Evolutionary conservation across 1,140 invertebrate genomes (phyloP).

Genomic region (Drosophila nebulosa): DNA sequence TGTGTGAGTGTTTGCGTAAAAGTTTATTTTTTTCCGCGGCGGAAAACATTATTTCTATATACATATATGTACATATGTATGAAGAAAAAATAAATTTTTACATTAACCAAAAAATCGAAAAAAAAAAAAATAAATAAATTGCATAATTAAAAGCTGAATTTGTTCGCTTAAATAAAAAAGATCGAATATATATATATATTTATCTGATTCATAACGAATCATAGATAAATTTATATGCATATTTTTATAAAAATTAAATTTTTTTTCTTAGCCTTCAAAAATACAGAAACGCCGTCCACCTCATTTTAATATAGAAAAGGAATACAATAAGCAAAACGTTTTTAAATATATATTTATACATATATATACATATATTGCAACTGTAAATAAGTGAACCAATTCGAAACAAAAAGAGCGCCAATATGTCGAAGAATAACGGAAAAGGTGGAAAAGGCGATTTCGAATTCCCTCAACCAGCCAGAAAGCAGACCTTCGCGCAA

Average conservation of each 20-base stretch:
- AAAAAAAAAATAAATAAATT: slow-evolving; percentile 11
- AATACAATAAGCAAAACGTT: slow-evolving; percentile 18
- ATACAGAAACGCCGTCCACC: slow-evolving; percentile 41
- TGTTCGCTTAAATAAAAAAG: slow-evolving; percentile 26
- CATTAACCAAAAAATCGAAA: background rate
- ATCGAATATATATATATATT: slow-evolving; percentile 1
- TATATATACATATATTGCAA: slow-evolving; percentile 14
- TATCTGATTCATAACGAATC: background rate
- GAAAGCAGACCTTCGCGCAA: slow-evolving; percentile 82
- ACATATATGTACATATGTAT: too few species aligned
- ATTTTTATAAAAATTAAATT: slow-evolving; percentile 37
- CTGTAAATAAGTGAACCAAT: slow-evolving; percentile 21
- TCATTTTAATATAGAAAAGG: slow-evolving; percentile 28
- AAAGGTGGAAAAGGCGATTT: slow-evolving; percentile 79
- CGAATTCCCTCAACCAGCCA: slow-evolving; percentile 82
- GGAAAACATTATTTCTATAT: slow-evolving; percentile 3
- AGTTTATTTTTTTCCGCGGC: slow-evolving; percentile 15
- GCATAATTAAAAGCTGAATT: slow-evolving; percentile 35
- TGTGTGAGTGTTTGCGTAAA: slow-evolving; percentile 19
- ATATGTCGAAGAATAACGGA: slow-evolving; percentile 76
- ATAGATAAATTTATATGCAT: slow-evolving; percentile 17
- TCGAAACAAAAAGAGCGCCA: slow-evolving; percentile 27
- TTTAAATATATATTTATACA: slow-evolving; percentile 24
- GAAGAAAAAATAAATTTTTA: background rate
- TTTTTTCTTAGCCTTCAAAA: slow-evolving; percentile 33